These are phyloP conservation scores for Scaeva pyrastri DNA, from an alignment of 2,888 invertebrate species.

Conservation along the genomic window DNA sequence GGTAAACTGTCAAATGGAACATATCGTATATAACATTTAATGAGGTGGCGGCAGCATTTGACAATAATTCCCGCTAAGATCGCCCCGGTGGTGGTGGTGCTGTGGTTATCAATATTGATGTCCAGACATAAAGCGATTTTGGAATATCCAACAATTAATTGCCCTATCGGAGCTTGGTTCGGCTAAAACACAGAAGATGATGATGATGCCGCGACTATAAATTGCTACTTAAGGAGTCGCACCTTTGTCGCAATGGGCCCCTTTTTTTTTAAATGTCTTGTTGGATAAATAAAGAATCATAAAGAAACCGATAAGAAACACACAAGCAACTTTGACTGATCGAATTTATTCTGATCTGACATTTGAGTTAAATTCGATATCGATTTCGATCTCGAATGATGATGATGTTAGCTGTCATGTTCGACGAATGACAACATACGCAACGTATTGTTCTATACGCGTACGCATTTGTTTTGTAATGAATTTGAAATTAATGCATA, in stretches of 20 bases:
- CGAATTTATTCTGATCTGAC: not conserved
- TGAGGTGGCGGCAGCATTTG: slow-evolving; percentile 60
- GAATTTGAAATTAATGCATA: slow-evolving; percentile 54
- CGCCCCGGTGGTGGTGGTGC: too few relatives aligned
- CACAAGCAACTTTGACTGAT: not conserved
- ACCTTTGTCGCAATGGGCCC: not conserved
- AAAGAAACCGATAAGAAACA: slow-evolving; percentile 44
- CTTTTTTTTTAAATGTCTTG: slow-evolving; percentile 13
- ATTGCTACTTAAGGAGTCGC: slow-evolving; percentile 74
- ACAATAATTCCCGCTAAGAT: slow-evolving; percentile 59
- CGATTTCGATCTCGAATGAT: slow-evolving; percentile 5
- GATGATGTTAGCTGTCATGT: slow-evolving; percentile 62
- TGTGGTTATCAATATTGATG: slow-evolving; percentile 47
- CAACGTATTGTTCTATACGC: slow-evolving; percentile 17
- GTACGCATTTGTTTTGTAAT: slow-evolving; percentile 29
- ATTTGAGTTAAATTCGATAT: too few relatives aligned
- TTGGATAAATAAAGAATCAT: slow-evolving; percentile 62
- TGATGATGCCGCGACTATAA: slow-evolving; percentile 71
- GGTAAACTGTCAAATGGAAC: slow-evolving; percentile 41
- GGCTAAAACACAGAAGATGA: slow-evolving; percentile 49
- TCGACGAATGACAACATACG: slow-evolving; percentile 27
- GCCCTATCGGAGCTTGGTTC: slow-evolving; percentile 26
- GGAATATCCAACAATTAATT: slow-evolving; percentile 71
- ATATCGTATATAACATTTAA: slow-evolving; percentile 64
- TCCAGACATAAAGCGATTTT: slow-evolving; percentile 50